Percentiles rank a stretch among this genome's conserved stretches.
These are phyloP conservation scores for Rhinella marina DNA, from an alignment of 2,797 vertebrate genomes.

Conservation along the genomic window DNA sequence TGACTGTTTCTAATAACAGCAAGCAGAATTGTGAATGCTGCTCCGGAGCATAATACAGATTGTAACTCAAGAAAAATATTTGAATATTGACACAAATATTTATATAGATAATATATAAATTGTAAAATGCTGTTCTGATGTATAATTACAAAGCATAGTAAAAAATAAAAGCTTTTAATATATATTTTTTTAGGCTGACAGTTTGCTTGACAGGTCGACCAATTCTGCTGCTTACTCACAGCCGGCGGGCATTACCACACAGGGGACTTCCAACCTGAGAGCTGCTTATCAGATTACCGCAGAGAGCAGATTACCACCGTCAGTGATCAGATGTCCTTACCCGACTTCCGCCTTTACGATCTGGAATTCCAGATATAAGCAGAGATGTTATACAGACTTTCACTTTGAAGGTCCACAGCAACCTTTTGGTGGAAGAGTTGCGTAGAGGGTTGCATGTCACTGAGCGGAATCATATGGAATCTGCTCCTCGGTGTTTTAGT, in stretches of 20 bases:
- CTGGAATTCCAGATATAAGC: not conserved
- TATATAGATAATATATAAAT: too few relatives aligned
- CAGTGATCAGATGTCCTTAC: not conserved
- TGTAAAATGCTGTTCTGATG: too few relatives aligned
- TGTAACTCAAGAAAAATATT: not conserved
- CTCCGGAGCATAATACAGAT: not conserved
- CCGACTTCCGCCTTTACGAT: not conserved
- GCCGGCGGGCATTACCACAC: not conserved
- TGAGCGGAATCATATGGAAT: not conserved
- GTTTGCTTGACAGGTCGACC: not conserved
- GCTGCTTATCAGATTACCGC: not conserved
- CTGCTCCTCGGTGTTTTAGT: too few relatives aligned
- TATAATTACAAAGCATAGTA: too few relatives aligned
- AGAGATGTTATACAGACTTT: not conserved
- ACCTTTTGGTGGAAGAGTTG: not conserved
- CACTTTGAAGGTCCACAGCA: not conserved
- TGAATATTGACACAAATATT: too few relatives aligned
- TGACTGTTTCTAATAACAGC: not conserved
- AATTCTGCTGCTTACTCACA: not conserved
- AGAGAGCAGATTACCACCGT: not conserved
- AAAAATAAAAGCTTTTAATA: too few relatives aligned
- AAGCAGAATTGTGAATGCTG: not conserved
- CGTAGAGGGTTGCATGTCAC: not conserved
- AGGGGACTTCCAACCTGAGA: constrained; percentile 7
- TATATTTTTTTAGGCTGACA: too few relatives aligned